Conservation (phyloP, 2,113 vertebrate genomes). For the Rhagologus leucostigma region DNA sequence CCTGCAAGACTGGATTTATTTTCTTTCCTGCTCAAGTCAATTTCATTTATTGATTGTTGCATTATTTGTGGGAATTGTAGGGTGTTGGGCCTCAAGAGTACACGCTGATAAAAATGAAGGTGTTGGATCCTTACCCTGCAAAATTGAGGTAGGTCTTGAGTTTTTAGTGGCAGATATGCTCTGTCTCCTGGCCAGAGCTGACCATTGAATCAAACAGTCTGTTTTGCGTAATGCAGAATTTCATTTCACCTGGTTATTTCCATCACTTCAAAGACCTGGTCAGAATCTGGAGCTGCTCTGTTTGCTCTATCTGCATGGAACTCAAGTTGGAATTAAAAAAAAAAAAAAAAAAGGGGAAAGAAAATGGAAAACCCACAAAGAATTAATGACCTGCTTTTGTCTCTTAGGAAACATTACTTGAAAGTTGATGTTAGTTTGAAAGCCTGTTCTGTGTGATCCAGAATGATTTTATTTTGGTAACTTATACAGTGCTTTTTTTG, state of each 20-base stretch:
- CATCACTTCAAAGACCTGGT: not conserved
- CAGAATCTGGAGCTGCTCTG: not conserved
- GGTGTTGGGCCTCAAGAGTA: conserved; percentile 97
- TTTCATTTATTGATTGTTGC: not conserved
- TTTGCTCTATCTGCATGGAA: not conserved
- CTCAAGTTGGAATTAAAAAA: not conserved
- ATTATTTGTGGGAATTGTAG: conserved; percentile 66
- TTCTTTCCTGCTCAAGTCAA: not conserved
- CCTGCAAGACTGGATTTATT: not conserved
- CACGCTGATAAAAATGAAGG: conserved; percentile 93
- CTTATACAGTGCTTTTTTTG: not conserved
- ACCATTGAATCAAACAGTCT: not conserved
- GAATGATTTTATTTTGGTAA: not conserved
- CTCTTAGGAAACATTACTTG: not conserved
- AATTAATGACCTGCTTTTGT: not conserved
- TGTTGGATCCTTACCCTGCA: conserved; percentile 88
- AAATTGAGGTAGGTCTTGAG: conserved; percentile 84
- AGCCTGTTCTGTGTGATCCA: not conserved
- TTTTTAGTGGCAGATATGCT: not conserved
- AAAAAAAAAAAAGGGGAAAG: not conserved
- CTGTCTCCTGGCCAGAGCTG: not conserved
- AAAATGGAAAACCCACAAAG: not conserved
- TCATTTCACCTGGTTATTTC: not conserved
- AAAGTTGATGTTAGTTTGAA: not conserved
- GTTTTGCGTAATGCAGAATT: not conserved